phyloP scores from a whole-genome alignment of 2,797 vertebrate genomes.

The Bovichtus diacanthus region DNA sequence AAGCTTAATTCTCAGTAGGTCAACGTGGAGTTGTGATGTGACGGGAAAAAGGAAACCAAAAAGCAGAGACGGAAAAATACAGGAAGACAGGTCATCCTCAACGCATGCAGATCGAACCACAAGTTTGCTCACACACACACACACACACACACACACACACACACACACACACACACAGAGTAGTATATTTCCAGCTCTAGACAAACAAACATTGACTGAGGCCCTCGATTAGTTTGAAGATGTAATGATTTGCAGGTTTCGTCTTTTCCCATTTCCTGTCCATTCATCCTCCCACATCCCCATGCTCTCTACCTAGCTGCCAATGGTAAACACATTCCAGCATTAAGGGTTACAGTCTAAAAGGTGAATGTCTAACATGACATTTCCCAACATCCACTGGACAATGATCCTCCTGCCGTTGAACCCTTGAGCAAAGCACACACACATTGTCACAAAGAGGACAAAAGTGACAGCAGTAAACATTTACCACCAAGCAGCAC shows the following conservation, averaged over 20 bases:
- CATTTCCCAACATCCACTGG: neutral
- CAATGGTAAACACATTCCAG: neutral
- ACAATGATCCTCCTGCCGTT: neutral
- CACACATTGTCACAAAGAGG: neutral
- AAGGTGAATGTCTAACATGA: neutral
- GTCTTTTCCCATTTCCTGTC: slow-evolving; percentile 50
- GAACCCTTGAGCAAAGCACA: neutral
- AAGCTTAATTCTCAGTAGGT: slow-evolving; percentile 54
- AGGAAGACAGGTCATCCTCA: slow-evolving; percentile 16
- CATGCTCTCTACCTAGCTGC: slow-evolving; percentile 3
- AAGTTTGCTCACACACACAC: neutral
- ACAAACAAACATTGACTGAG: slow-evolving; percentile 24
- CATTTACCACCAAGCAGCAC: neutral
- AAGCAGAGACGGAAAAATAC: slow-evolving; percentile 35
- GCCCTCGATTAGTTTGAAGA: slow-evolving; percentile 22
- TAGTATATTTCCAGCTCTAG: too few relatives aligned
- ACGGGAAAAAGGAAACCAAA: slow-evolving; percentile 24
- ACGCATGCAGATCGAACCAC: slow-evolving; percentile 34
- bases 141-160: too few relatives aligned
- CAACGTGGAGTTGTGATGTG: slow-evolving; percentile 33
- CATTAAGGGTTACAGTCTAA: neutral
- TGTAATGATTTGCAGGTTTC: slow-evolving; percentile 58
- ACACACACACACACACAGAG: too few relatives aligned
- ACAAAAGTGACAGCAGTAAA: neutral
- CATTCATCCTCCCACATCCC: slow-evolving; percentile 23